Evolutionary conservation across 2,888 invertebrate genomes (phyloP).

Genomic region (Tenodera sinensis): DNA sequence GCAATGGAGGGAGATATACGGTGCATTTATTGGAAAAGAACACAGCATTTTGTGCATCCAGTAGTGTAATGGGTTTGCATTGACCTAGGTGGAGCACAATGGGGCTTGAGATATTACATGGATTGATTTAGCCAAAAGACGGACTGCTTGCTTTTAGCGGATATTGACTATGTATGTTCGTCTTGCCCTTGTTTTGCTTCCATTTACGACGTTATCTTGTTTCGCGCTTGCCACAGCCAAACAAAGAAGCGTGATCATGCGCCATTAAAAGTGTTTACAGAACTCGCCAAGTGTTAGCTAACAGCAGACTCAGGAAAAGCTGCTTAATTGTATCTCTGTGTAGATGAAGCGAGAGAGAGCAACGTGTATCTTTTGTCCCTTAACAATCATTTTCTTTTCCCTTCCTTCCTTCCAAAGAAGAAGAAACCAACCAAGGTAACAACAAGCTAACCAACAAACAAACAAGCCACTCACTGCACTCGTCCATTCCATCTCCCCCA

Average conservation of each 20-base stretch:
- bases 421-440: background rate
- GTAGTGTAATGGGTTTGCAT: too few relatives aligned
- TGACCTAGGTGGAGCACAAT: background rate
- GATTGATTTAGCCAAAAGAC: background rate
- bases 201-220: background rate
- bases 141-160: background rate
- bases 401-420: background rate
- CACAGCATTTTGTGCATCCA: too few relatives aligned
- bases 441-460: constrained; percentile 1
- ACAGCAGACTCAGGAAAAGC: background rate
- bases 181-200: background rate
- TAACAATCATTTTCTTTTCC: background rate
- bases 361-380: background rate
- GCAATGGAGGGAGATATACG: too few relatives aligned
- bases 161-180: background rate
- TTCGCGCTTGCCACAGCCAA: background rate
- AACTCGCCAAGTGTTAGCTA: background rate
- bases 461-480: background rate
- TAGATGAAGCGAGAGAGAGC: background rate
- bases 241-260: background rate
- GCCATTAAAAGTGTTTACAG: background rate
- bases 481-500: background rate
- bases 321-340: constrained; percentile 1
- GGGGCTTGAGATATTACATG: background rate
- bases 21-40: too few relatives aligned